Evolutionary conservation across 2,797 vertebrate genomes (phyloP).

Genomic region (Corythornis leucogaster): DNA sequence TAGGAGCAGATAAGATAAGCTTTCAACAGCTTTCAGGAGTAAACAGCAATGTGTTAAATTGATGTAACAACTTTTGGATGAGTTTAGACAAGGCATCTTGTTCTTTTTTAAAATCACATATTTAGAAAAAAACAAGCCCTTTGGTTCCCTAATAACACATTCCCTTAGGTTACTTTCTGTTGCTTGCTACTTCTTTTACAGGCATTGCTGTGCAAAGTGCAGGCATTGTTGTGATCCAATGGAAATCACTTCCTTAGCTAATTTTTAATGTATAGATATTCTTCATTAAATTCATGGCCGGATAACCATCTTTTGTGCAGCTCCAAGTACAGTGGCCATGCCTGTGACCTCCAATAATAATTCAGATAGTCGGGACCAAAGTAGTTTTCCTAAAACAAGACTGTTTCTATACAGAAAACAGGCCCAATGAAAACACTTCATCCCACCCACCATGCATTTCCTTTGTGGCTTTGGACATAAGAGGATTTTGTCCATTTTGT

Average conservation of each 20-base stretch:
- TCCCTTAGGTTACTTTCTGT: slow-evolving; percentile 32
- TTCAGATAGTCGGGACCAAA: neutral
- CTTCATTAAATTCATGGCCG: neutral
- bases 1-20: slow-evolving; percentile 40
- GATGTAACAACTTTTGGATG: slow-evolving; percentile 31
- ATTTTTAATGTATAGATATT: slow-evolving; percentile 5
- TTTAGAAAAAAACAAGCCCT: slow-evolving; percentile 13
- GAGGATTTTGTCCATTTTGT: neutral
- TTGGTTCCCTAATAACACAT: slow-evolving; percentile 18
- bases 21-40: neutral
- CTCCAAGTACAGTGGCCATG: neutral
- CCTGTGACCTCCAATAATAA: neutral
- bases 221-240: neutral
- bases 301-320: neutral
- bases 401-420: neutral
- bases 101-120: neutral
- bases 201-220: neutral
- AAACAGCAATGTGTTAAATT: slow-evolving; percentile 40
- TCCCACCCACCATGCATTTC: neutral
- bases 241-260: neutral
- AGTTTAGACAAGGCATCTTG: neutral
- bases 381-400: neutral
- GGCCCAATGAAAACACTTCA: neutral
- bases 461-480: neutral
- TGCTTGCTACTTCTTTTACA: neutral